These are phyloP conservation scores for Biston stratarius DNA, from an alignment of 2,888 invertebrate species.

Conservation along the genomic window DNA sequence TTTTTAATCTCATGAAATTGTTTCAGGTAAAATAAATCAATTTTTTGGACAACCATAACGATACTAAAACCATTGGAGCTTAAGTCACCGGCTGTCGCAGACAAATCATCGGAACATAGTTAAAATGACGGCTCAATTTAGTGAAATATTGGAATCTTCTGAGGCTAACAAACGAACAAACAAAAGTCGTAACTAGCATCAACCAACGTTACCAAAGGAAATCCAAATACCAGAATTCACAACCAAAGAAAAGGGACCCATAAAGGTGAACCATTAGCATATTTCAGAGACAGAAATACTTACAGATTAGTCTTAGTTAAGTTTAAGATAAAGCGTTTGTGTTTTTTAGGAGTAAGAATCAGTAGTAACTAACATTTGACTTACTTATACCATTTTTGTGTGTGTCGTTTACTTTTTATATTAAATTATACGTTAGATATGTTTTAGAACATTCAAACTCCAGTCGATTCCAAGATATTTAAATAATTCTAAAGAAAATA, in stretches of 20 bases:
- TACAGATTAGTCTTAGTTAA: slow-evolving; percentile 65
- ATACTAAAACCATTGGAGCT: not conserved
- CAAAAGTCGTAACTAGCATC: not conserved
- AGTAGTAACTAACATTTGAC: slow-evolving; percentile 2
- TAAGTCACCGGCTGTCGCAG: too few species aligned
- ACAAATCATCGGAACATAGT: too few species aligned
- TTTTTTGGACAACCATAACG: not conserved
- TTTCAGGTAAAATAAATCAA: slow-evolving; percentile 1
- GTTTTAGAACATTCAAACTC: not conserved
- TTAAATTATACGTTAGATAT: not conserved
- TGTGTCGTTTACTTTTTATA: not conserved
- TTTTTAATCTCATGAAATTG: not conserved
- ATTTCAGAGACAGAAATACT: slow-evolving; percentile 61
- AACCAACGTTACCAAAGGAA: slow-evolving; percentile 24
- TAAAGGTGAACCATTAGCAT: slow-evolving; percentile 53
- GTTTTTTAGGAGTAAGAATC: slow-evolving; percentile 41
- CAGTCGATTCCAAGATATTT: not conserved
- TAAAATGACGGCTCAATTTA: not conserved
- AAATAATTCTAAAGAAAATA: not conserved
- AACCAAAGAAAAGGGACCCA: slow-evolving; percentile 45
- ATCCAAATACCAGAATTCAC: slow-evolving; percentile 19
- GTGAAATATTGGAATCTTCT: not conserved
- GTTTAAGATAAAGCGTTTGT: slow-evolving; percentile 50
- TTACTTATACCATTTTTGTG: not conserved
- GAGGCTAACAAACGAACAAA: not conserved